Evolutionary conservation across 1,140 invertebrate genomes (phyloP).

Genomic region (Drosophila asahinai): DNA sequence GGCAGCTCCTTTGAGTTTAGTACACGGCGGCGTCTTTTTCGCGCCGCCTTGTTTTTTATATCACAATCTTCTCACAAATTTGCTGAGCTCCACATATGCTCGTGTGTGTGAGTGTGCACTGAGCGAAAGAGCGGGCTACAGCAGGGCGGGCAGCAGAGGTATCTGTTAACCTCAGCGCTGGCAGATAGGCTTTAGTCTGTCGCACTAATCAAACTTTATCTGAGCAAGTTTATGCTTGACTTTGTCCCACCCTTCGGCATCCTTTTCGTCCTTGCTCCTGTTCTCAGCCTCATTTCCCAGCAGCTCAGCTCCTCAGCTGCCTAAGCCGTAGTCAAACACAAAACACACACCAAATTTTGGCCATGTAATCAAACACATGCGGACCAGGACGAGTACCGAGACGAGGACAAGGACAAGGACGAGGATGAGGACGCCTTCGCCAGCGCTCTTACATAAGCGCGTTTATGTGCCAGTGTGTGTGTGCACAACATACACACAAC

Average conservation of each 20-base stretch:
- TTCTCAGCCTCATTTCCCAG: conserved; percentile 14
- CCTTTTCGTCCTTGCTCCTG: conserved; percentile 3
- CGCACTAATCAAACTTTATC: conserved; percentile 60
- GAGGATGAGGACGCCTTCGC: conserved; percentile 2
- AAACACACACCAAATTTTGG: conserved; percentile 42
- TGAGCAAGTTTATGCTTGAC: conserved; percentile 41
- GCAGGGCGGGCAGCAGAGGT: not conserved
- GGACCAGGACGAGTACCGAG: conserved; percentile 21
- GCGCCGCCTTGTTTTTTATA: conserved; percentile 58
- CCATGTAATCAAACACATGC: conserved; percentile 60
- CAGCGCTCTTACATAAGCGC: conserved; percentile 25
- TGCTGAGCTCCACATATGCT: conserved; percentile 37
- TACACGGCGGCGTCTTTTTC: conserved; percentile 37
- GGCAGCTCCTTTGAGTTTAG: conserved; percentile 23
- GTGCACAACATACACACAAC: conserved; percentile 10
- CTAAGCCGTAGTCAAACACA: conserved; percentile 39
- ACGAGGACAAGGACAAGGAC: conserved; percentile 9
- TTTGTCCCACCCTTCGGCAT: conserved; percentile 12
- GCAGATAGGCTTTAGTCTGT: conserved; percentile 33
- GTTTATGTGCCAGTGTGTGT: not conserved
- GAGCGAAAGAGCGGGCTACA: conserved; percentile 21
- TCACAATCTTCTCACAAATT: conserved; percentile 70
- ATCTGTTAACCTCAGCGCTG: conserved; percentile 13
- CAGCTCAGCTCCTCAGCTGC: conserved; percentile 3
- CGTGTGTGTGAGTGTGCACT: conserved; percentile 28